These are phyloP conservation scores for Branchinecta lindahli DNA, from an alignment of 1,140 invertebrate species.

Conservation along the genomic window DNA sequence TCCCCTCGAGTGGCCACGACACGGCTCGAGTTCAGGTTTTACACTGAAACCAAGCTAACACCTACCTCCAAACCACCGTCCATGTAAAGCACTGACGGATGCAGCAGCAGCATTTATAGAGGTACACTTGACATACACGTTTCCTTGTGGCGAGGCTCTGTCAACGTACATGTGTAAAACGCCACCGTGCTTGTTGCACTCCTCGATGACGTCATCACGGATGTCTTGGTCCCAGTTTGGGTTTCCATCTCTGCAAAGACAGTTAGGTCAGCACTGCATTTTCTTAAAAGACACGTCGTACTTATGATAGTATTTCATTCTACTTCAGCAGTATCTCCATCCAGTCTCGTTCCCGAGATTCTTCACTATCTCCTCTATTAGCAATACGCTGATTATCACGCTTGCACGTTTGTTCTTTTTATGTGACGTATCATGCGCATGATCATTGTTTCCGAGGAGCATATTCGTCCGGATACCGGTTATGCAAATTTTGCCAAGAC, in stretches of 20 bases:
- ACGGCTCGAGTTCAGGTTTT: too few relatives aligned
- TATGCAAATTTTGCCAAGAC: too few relatives aligned
- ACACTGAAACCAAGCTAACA: background rate
- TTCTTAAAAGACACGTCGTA: background rate
- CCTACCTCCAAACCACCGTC: conserved; percentile 82
- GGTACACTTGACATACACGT: conserved; percentile 98
- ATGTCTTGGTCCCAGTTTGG: conserved; percentile 89
- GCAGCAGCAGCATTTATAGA: conserved; percentile 88
- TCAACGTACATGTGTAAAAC: conserved; percentile 95
- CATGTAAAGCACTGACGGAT: conserved; percentile 89
- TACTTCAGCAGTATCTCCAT: too few relatives aligned
- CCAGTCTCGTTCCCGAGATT: too few relatives aligned
- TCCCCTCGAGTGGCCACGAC: too few relatives aligned
- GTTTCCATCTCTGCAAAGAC: conserved; percentile 57
- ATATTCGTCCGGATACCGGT: too few relatives aligned
- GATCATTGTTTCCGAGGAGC: too few relatives aligned
- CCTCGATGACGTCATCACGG: conserved; percentile 93
- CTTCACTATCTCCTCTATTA: too few relatives aligned
- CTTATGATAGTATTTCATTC: too few relatives aligned
- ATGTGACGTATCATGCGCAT: too few relatives aligned
- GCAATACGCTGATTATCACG: too few relatives aligned
- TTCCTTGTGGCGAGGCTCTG: conserved; percentile 82
- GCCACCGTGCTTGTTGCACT: conserved; percentile 95
- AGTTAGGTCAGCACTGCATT: conserved; percentile 18
- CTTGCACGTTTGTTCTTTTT: too few relatives aligned